Conservation (phyloP, 1,140 invertebrate species). For the Trachymyrmex cornetzi region DNA sequence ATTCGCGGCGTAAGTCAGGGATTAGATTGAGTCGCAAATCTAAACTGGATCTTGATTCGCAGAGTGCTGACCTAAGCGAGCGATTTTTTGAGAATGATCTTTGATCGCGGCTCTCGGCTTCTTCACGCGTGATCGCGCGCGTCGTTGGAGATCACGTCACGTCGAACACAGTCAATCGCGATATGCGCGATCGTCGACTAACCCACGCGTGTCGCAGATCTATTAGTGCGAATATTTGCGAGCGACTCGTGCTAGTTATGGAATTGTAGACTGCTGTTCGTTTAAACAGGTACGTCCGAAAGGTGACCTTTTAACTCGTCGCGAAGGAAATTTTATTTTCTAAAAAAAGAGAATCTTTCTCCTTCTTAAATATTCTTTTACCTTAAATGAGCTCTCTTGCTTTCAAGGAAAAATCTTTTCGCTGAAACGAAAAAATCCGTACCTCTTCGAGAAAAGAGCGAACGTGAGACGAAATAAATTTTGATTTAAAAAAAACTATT, state of each 20-base stretch:
- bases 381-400: neutral
- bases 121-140: slow-evolving; percentile 40
- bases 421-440: neutral
- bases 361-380: neutral
- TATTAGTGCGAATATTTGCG: slow-evolving; percentile 40
- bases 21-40: slow-evolving; percentile 9
- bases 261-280: slow-evolving; percentile 20
- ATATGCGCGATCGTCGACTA: slow-evolving; percentile 35
- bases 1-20: neutral
- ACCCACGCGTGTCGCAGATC: slow-evolving; percentile 44
- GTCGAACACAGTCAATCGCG: slow-evolving; percentile 45
- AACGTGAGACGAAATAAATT: neutral
- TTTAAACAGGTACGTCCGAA: slow-evolving; percentile 20
- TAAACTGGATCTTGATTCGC: neutral
- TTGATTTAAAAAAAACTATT: neutral
- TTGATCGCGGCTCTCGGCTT: slow-evolving; percentile 27
- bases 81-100: slow-evolving; percentile 33
- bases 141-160: slow-evolving; percentile 15
- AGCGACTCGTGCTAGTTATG: slow-evolving; percentile 21
- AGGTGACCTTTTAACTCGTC: neutral
- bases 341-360: neutral
- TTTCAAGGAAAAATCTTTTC: neutral
- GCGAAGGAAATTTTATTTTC: neutral
- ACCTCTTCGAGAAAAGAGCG: neutral
- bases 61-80: slow-evolving; percentile 43